Base-by-base conservation (phyloP, 2,113 vertebrate species). In the Archilochus colubris region DNA sequence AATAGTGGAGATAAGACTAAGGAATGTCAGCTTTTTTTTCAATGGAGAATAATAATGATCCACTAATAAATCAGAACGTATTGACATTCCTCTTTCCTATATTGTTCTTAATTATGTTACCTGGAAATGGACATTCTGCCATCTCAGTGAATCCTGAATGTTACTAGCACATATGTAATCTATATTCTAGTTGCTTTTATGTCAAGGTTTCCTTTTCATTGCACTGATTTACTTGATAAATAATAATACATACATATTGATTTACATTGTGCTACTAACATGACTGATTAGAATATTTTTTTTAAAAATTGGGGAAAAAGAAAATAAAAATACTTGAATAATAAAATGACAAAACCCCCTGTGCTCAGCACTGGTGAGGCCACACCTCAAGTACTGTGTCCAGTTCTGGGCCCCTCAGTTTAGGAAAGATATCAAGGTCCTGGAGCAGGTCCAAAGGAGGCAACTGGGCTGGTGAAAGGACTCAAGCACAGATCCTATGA, bases 231-330 rank as follows among this genome's bases (percentile, higher is more conserved):
- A 15, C 5, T 50, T 21, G 7, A 50, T 16, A 48, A 80, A 88
- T 22, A 51, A 30, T 31, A 36, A 36, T 15, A n/a, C 3, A 61
- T 40, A 22, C 7, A 33, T 3, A 61, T 24, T 46, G 33, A 50
- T 61, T 28, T 64, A 54, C 5, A 28, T 11, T 74, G 23, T 44
- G 10, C 10, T 63, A 43, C 9, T 30, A 69, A 16, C 14, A 48
- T 3, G 83, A 70, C 14, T 31, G 5, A 27, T 70, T 3, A 16
- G 10, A 48, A 54, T 57, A 73, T 15, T 69, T 50, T 59, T 46
- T 46, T 46, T 20, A 19, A 19, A 10, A 5, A 20, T 43, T 38
- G 3, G 2, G 2, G 3, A 1, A 5, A 7, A 55, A 66, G 66
- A 33, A 14, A 10, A 15, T n/a, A 31, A 46, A 46, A 40, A 64